Conservation (phyloP, 2,113 vertebrate genomes). For the Neoarius graeffei region DNA sequence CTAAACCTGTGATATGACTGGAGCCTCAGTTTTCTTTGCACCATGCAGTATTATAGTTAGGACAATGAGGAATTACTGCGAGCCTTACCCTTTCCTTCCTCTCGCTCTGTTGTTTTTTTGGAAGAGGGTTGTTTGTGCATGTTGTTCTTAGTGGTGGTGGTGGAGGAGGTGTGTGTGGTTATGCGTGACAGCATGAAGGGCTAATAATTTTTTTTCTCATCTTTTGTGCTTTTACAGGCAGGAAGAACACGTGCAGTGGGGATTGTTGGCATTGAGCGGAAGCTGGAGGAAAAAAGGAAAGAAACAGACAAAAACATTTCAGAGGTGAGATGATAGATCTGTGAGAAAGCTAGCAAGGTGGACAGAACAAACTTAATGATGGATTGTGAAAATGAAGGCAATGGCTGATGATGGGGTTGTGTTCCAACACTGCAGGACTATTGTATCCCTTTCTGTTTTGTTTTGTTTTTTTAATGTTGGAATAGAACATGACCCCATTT, state of each 20-base stretch:
- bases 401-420: background rate
- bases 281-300: constrained; percentile 97
- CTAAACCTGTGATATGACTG: background rate
- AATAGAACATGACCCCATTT: constrained; percentile 7
- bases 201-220: constrained; percentile 57
- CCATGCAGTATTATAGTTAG: background rate
- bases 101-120: constrained; percentile 21
- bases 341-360: background rate
- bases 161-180: background rate
- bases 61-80: background rate
- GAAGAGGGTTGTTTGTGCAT: background rate
- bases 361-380: background rate
- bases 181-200: background rate
- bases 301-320: constrained; percentile 99
- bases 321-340: constrained; percentile 76
- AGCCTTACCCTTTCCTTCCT: constrained; percentile 52
- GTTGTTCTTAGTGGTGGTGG: constrained; percentile 5
- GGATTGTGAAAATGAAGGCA: background rate
- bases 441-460: background rate
- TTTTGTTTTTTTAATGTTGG: background rate
- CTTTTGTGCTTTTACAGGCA: constrained; percentile 74
- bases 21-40: background rate
- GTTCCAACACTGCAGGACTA: background rate
- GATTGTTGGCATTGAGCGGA: constrained; percentile 97
- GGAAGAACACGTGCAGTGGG: constrained; percentile 93